Percentiles rank a stretch among this genome's conserved stretches.
Conservation (phyloP, 2,888 invertebrate genomes). For the Diarsia dahlii region DNA sequence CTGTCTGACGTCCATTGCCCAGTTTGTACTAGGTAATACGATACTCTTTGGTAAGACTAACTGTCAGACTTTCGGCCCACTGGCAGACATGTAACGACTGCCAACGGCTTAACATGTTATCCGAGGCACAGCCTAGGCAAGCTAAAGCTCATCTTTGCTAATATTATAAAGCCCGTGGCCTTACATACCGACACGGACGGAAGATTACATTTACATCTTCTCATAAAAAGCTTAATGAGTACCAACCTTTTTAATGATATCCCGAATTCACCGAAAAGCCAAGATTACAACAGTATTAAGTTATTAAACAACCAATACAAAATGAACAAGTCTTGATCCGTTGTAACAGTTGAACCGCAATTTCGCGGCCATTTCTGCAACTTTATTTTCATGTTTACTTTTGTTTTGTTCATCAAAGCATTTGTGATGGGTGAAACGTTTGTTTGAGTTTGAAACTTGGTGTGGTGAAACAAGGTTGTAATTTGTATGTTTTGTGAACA, state of each 20-base stretch:
- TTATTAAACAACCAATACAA: slow-evolving; percentile 58
- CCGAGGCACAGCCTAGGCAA: no score
- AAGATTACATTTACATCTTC: slow-evolving; percentile 4
- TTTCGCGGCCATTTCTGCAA: slow-evolving; percentile 52
- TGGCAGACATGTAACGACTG: no score
- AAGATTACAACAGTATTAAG: slow-evolving; percentile 47
- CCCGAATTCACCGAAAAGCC: slow-evolving; percentile 15
- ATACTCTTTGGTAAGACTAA: no score
- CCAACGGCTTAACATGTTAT: no score
- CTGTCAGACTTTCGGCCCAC: no score
- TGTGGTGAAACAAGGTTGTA: slow-evolving; percentile 23
- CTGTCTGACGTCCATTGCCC: no score
- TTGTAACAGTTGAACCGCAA: slow-evolving; percentile 50
- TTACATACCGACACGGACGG: neutral
- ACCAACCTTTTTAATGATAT: slow-evolving; percentile 15
- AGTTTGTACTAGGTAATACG: no score
- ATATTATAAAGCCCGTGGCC: neutral
- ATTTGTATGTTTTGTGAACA: slow-evolving; percentile 67
- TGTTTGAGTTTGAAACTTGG: slow-evolving; percentile 36
- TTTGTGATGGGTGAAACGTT: slow-evolving; percentile 25
- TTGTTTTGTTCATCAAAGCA: slow-evolving; percentile 54
- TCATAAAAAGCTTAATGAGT: neutral
- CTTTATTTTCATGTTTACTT: slow-evolving; percentile 58
- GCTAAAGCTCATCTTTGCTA: no score
- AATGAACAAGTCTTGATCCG: slow-evolving; percentile 53